Evolutionary conservation across 2,888 invertebrate species (phyloP), one percentile per base, ranked within the genome.

Genomic region (Ophion slaviceki): DNA sequence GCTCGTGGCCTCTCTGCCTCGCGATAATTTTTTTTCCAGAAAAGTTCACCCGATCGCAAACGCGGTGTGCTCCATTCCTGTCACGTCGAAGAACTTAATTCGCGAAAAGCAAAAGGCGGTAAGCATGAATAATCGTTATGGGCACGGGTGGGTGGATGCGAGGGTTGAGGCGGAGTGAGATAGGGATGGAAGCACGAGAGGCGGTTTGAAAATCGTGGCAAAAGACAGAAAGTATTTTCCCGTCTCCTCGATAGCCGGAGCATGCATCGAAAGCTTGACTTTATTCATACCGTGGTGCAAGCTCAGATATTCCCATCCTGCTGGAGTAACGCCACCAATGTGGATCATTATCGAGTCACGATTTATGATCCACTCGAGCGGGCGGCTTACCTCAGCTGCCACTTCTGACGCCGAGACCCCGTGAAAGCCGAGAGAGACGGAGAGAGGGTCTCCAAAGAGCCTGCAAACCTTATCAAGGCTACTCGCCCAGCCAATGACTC

Each of bases 321-420:
- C 77, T 61, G 28, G 20, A 53, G 53, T 84, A 71, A 62, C 79
- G n/a, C 88, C 87, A 88, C 88, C 82, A 90, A 91, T 90, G 90
- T 82, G 88, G 88, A 90, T 91, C 89, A 91, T 91, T 91, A 91
- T 91, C 90, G 89, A 89, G 87, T 79, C 87, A 87, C 88, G 89
- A 91, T 91, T 91, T 90, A 91, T 89, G 89, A 90, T 90, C 86
- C 88, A 72, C 85, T 86, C 77, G 87, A 85, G 80, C 84, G 61
- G 77, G 84, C 76, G 76, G 66, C 53, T 78, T 80, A 72, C 40
- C 40, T 57, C 53, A 62, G 66, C 76, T 66, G 70, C 11, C 64
- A 53, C 53, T 47, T 57, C 8, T 24, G 64, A 53, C 53, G 28
- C 40, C 40, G 10, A n/a, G 53, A 36, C n/a, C 45, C 45, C 45